These are phyloP conservation scores for Oxystoma pomonae DNA, from an alignment of 2,888 invertebrate species.

Conservation along the genomic window DNA sequence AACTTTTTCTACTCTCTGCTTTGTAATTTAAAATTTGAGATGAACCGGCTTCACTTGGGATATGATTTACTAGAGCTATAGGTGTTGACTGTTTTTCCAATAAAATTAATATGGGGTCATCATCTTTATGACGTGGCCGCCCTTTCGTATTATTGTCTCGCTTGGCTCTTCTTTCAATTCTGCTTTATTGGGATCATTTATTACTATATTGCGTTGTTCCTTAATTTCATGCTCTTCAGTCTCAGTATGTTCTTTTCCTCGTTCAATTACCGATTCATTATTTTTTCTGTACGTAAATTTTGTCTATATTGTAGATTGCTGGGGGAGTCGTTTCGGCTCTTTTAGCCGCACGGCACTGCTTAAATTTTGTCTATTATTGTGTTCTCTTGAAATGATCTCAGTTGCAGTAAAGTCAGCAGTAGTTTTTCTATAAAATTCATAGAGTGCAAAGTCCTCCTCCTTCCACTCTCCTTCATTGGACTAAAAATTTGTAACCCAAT, in stretches of 20 bases:
- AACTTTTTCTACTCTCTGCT: not conserved
- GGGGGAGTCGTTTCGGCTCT: too few species aligned
- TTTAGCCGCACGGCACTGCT: not conserved
- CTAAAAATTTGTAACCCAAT: not conserved
- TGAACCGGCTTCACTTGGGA: too few species aligned
- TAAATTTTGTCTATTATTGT: not conserved
- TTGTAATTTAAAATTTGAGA: too few species aligned
- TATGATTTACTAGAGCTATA: not conserved
- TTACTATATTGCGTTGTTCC: not conserved
- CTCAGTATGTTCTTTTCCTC: too few species aligned
- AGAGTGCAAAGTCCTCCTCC: not conserved
- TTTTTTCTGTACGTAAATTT: too few species aligned
- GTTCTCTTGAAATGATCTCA: not conserved
- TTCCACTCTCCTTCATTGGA: not conserved
- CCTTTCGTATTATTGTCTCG: not conserved
- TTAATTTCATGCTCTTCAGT: not conserved
- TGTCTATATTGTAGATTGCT: too few species aligned
- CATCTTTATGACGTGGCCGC: not conserved
- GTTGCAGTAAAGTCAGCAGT: not conserved
- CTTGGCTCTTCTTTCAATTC: not conserved
- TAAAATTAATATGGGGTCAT: not conserved
- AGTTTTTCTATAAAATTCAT: not conserved
- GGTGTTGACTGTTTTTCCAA: not conserved
- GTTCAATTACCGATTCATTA: not conserved
- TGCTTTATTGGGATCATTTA: not conserved